Evolutionary conservation across 2,888 invertebrate species (phyloP).

Genomic region (Eristalis pertinax): DNA sequence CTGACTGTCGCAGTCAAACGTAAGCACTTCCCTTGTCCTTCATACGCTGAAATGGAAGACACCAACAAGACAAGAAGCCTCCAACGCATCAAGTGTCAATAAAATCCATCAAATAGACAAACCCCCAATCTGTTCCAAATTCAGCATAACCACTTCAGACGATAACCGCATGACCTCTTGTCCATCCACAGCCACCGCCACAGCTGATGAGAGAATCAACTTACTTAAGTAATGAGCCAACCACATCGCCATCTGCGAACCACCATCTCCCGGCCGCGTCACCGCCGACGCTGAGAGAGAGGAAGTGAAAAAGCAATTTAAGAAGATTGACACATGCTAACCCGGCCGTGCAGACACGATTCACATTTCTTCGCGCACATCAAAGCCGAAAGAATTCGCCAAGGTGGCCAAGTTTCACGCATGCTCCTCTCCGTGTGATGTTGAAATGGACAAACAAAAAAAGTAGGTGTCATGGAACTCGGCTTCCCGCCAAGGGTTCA

Average conservation of each 20-base stretch:
- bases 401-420: neutral
- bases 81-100: too few species aligned
- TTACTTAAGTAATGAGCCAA: neutral
- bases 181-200: neutral
- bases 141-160: neutral
- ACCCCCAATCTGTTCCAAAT: neutral
- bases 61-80: neutral
- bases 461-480: slow-evolving; percentile 2
- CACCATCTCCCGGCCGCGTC: neutral
- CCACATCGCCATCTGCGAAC: neutral
- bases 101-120: neutral
- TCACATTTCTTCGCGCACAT: slow-evolving; percentile 2
- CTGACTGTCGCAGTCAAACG: neutral
- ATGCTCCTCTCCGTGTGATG: neutral
- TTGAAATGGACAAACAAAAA: neutral
- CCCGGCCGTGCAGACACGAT: slow-evolving; percentile 14
- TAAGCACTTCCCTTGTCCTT: neutral
- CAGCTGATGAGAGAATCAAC: neutral
- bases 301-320: neutral
- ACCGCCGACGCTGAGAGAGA: neutral
- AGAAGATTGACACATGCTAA: slow-evolving; percentile 34
- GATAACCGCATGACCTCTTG: neutral
- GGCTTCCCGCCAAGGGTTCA: neutral
- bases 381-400: neutral
- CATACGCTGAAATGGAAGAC: neutral